A percentile compares a stretch with the other conserved stretches of the same genome.
Conservation (phyloP, 2,113 vertebrate genomes). For the Lanius ludovicianus region DNA sequence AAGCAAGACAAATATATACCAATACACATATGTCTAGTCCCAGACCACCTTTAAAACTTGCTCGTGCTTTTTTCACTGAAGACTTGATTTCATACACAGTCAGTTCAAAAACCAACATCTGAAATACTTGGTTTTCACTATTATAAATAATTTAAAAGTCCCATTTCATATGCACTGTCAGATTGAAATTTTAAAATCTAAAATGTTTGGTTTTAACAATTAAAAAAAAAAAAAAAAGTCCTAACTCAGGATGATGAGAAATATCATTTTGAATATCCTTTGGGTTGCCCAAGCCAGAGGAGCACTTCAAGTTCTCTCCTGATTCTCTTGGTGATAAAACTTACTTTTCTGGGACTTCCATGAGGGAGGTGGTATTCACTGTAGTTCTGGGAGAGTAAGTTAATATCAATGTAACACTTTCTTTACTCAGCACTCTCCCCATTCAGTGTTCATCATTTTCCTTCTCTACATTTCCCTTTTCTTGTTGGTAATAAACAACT, state of each 20-base stretch:
- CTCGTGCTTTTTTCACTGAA: not conserved
- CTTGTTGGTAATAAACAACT: not conserved
- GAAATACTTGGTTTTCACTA: not conserved
- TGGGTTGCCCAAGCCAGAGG: not conserved
- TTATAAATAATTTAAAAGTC: not conserved
- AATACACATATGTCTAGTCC: not conserved
- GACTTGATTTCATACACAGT: not conserved
- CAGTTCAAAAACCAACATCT: not conserved
- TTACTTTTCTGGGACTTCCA: not conserved
- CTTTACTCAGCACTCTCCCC: not conserved
- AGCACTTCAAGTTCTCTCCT: not conserved
- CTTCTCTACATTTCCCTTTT: not conserved
- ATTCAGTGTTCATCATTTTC: not conserved
- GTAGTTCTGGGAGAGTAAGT: not conserved
- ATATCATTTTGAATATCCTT: not conserved
- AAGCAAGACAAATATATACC: not conserved
- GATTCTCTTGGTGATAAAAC: not conserved
- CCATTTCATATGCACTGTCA: not conserved
- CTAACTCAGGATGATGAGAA: not conserved
- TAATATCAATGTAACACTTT: not conserved
- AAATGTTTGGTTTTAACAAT: not conserved
- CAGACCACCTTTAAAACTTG: not conserved
- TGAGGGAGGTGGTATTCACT: fast-evolving
- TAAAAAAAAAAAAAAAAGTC: not conserved
- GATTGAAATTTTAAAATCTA: not conserved